Evolutionary conservation across 1,140 invertebrate species (phyloP), one percentile per base, ranked within the genome.

Genomic region (Drosophila aff.): DNA sequence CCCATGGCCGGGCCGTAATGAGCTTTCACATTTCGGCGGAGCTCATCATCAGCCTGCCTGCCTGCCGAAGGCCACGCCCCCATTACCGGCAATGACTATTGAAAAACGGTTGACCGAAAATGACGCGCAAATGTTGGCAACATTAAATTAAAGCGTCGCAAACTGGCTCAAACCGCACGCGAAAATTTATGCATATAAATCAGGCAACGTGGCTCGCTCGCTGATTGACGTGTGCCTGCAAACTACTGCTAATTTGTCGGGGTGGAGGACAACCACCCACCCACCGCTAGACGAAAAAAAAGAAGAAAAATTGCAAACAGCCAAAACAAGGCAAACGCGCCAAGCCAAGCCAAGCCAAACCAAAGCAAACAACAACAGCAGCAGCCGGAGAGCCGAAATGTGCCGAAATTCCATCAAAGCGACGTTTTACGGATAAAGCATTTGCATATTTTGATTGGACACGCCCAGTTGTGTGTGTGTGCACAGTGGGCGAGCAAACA

Each of bases 381-480:
- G 60, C 43, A 65, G 60, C 81, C n/a, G 62, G 61, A 64, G 50
- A 72, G 60, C 76, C 81, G 62, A 82, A 82, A 86, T 86, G 83
- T 87, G 83, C 83, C 81, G 83, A 86, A 86, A 86, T 86, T 87
- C 80, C 83, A 86, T 86, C 83, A 86, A 87, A 86, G 82, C 82
- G 82, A 87, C 82, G 82, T 86, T 86, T 86, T 87, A 87, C 79
- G 83, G 83, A 82, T 86, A 86, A 86, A 87, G 79, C 82, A 87
- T 87, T 87, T 87, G 84, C 83, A 87, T 87, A 87, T 87, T 87
- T 87, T 87, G 83, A 87, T 87, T 87, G 84, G 84, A 83, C 83
- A 87, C 83, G 83, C 83, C 83, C 83, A 74, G 60, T 75, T 82
- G 67, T 67, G 80, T 73, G 26, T 49, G 46, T 49, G 80, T 78